These are phyloP conservation scores for Drosophila barbarae DNA, from an alignment of 2,888 invertebrate genomes.

Conservation along the genomic window DNA sequence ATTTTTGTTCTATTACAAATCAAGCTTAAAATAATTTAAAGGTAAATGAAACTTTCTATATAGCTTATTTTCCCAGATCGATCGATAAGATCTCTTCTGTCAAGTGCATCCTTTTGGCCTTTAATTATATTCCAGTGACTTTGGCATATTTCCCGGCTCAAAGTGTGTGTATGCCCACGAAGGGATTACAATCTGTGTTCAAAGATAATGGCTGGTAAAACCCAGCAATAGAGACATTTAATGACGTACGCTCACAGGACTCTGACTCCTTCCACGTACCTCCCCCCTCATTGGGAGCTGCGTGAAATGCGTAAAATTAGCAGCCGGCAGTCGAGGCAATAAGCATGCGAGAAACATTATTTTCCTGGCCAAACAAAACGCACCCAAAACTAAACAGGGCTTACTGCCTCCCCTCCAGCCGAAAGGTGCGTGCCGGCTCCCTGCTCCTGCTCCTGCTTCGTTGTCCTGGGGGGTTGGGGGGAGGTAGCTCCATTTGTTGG, in stretches of 20 bases:
- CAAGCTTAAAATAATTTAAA: neutral
- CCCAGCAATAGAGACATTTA: conserved; percentile 60
- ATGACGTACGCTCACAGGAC: conserved; percentile 24
- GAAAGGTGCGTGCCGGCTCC: conserved; percentile 53
- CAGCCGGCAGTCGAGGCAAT: conserved; percentile 54
- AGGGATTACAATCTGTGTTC: conserved; percentile 27
- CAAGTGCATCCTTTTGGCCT: neutral
- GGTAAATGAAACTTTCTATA: neutral
- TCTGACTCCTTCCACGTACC: too few relatives aligned
- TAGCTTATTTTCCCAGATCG: neutral
- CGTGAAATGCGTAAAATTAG: conserved; percentile 66
- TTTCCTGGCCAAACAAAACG: conserved; percentile 70
- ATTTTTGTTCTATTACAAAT: neutral
- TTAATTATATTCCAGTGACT: conserved; percentile 14
- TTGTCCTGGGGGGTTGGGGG: conserved; percentile 15
- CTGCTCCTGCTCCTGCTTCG: neutral
- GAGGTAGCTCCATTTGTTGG: conserved; percentile 54
- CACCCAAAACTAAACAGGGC: conserved; percentile 49
- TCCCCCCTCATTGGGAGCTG: neutral
- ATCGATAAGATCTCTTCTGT: neutral
- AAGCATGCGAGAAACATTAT: conserved; percentile 68
- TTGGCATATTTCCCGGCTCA: conserved; percentile 1
- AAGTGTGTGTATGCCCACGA: neutral
- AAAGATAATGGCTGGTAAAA: conserved; percentile 3
- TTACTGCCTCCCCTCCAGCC: neutral